These are phyloP conservation scores for Hyaena hyaena DNA, from an alignment of 2,113 vertebrate species.

Conservation along the genomic window DNA sequence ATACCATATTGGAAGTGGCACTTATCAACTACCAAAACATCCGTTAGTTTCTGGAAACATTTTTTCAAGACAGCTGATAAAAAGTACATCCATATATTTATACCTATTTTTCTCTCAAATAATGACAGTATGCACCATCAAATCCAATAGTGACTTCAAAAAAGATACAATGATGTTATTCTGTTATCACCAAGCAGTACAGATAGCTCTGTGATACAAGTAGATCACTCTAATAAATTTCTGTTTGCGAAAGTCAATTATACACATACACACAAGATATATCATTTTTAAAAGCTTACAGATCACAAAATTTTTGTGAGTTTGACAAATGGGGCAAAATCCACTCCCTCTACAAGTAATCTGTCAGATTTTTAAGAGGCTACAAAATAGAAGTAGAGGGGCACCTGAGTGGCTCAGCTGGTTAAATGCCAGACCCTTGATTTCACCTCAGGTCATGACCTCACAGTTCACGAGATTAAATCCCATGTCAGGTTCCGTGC, in stretches of 20 bases:
- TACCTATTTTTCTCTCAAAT: constrained; percentile 44
- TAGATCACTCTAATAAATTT: neutral
- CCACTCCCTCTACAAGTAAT: constrained; percentile 43
- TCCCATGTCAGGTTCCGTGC: too few species aligned
- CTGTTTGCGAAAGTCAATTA: neutral
- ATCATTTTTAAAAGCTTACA: neutral
- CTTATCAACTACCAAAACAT: neutral
- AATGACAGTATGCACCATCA: neutral
- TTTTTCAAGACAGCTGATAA: neutral
- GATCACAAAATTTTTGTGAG: neutral
- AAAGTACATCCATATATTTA: constrained; percentile 37
- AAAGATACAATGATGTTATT: neutral
- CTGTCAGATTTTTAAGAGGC: neutral
- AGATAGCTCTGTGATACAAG: neutral
- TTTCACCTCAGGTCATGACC: too few species aligned
- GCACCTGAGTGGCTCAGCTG: too few species aligned
- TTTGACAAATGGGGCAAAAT: neutral
- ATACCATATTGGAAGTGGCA: neutral
- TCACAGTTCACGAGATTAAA: too few species aligned
- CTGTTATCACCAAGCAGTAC: neutral
- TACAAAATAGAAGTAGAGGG: neutral
- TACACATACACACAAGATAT: neutral
- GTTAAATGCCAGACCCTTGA: too few species aligned
- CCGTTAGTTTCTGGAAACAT: neutral
- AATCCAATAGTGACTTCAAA: constrained; percentile 40